A percentile compares a stretch with the other conserved stretches of the same genome.
Evolutionary conservation across 53 echinoderm and acorn worm genomes (phyloP).

Genomic region (Holothuria scabra): DNA sequence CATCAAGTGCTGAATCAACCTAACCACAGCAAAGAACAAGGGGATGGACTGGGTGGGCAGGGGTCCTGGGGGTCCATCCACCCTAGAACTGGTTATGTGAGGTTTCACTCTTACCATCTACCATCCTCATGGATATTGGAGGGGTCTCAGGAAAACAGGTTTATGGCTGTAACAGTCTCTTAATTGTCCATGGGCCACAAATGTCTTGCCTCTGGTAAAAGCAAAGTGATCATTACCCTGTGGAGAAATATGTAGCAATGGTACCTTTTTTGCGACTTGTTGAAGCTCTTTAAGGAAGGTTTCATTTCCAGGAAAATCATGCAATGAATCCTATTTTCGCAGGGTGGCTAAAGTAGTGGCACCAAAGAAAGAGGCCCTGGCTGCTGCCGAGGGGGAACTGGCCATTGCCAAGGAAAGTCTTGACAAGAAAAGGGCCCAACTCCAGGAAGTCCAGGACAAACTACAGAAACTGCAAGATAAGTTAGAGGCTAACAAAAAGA

Average conservation of each 20-base stretch:
- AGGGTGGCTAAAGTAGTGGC: conserved; percentile 99
- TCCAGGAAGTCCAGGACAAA: conserved; percentile 97
- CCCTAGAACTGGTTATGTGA: no score
- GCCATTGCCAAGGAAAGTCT: conserved; percentile 84
- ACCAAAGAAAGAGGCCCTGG: conserved; percentile 88
- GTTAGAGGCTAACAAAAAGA: conserved; percentile 98
- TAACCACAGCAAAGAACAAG: no score
- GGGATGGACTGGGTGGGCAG: no score
- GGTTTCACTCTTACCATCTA: no score
- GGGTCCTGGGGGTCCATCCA: no score
- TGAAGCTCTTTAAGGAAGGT: not conserved
- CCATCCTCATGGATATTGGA: no score
- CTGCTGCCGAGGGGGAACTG: conserved; percentile 87
- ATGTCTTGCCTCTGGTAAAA: no score
- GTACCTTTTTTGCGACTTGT: not conserved
- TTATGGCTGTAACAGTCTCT: no score
- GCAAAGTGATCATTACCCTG: no score
- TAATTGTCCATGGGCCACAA: no score
- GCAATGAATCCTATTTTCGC: not conserved
- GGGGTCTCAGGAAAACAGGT: no score
- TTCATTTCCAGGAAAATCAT: not conserved
- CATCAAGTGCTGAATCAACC: no score
- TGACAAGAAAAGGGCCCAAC: conserved; percentile 87
- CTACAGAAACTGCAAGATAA: conserved; percentile 93
- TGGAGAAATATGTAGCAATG: not conserved